These are phyloP conservation scores for Rhynchonycteris naso DNA, from an alignment of 2,797 vertebrate genomes.

Conservation along the genomic window DNA sequence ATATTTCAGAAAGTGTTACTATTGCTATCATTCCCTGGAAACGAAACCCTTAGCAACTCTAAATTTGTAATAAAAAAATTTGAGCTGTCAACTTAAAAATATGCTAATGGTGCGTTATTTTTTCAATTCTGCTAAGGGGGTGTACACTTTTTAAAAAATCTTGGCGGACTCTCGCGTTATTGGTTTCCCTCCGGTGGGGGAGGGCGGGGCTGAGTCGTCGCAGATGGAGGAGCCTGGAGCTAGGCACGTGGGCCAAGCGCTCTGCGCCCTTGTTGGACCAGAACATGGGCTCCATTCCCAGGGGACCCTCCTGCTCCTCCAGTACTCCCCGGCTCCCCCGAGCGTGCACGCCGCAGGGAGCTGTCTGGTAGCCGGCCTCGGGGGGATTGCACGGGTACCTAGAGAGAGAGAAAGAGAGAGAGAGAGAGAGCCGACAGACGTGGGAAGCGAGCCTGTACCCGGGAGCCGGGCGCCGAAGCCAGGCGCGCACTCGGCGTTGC, in stretches of 20 bases:
- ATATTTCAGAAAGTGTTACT: background rate
- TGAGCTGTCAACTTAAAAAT: background rate
- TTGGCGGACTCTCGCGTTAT: rapidly evolving
- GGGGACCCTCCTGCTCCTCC: background rate
- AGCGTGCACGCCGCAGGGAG: rapidly evolving
- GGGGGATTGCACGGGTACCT: too few relatives aligned
- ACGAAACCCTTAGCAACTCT: background rate
- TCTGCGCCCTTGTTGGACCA: background rate
- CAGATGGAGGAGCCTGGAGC: background rate
- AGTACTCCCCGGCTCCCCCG: background rate
- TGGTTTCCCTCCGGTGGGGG: background rate
- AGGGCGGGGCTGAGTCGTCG: background rate
- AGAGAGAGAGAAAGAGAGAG: too few relatives aligned
- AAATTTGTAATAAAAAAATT: background rate
- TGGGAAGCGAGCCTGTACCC: conserved; percentile 72
- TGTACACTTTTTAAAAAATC: too few relatives aligned
- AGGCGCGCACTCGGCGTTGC: conserved; percentile 87
- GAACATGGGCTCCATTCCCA: background rate
- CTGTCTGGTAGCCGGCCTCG: background rate
- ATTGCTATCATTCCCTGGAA: background rate
- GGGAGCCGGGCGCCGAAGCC: conserved; percentile 88
- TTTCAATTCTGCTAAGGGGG: background rate
- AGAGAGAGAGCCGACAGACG: background rate
- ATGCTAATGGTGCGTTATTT: background rate
- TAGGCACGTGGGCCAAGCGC: background rate